These are phyloP conservation scores for Hippopotamyrus pictus DNA, from an alignment of 2,797 vertebrate species.

Conservation along the genomic window DNA sequence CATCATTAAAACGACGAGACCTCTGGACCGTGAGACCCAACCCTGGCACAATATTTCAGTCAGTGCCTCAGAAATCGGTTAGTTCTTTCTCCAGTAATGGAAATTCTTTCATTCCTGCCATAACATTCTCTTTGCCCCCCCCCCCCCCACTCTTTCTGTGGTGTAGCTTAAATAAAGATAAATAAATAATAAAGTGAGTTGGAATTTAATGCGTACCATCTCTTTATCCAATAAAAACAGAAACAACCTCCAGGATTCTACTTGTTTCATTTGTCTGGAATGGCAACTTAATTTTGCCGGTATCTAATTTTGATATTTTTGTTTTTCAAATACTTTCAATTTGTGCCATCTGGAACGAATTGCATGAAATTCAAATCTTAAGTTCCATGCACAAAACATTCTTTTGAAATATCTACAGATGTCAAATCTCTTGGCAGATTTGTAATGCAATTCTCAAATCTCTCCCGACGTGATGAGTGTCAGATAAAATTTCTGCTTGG, in stretches of 20 bases:
- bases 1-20: conserved; percentile 81
- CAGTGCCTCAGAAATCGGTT: conserved; percentile 87
- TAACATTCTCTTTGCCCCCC: background rate
- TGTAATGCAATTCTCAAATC: conserved; percentile 13
- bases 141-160: background rate
- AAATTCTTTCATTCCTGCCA: background rate
- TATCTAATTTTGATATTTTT: background rate
- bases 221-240: background rate
- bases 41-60: conserved; percentile 95
- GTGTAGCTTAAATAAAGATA: background rate
- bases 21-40: conserved; percentile 84
- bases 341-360: conserved; percentile 18
- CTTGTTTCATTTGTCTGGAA: background rate
- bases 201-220: background rate
- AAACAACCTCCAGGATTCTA: background rate
- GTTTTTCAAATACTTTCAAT: background rate
- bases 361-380: conserved; percentile 12
- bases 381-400: background rate
- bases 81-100: background rate
- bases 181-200: background rate
- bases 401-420: conserved; percentile 21
- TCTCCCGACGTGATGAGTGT: background rate
- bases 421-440: conserved; percentile 18
- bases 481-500: background rate
- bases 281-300: background rate